Evolutionary conservation across 23 tunicate species (phyloP).

Genomic region (Diplosoma virens): DNA sequence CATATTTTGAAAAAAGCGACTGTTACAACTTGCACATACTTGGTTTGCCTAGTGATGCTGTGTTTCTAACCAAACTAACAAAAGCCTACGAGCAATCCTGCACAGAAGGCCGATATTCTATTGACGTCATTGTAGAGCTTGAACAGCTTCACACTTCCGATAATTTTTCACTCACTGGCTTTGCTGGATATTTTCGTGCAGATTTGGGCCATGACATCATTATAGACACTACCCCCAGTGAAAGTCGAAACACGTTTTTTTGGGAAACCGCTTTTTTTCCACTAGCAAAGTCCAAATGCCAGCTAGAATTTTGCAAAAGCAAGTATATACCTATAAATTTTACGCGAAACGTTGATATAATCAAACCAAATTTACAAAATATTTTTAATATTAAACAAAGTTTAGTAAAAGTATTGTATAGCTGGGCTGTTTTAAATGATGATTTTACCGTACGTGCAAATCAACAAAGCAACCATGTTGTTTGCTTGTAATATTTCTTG

Average conservation of each 20-base stretch:
- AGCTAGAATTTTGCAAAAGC: no score
- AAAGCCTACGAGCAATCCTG: constrained; percentile 24
- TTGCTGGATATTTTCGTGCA: constrained; percentile 82
- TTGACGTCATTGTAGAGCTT: not conserved
- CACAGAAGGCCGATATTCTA: not conserved
- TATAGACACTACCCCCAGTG: constrained; percentile 60
- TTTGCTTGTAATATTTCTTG: no score
- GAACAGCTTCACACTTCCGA: not conserved
- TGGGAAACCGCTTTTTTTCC: constrained; percentile 89
- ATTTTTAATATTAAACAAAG: no score
- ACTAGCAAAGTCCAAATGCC: not conserved
- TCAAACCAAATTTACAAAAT: no score
- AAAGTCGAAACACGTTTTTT: constrained; percentile 55
- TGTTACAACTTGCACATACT: constrained; percentile 31
- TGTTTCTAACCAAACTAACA: constrained; percentile 11
- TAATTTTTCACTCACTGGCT: constrained; percentile 14
- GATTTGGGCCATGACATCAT: constrained; percentile 37
- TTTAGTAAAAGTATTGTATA: no score
- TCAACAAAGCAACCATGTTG: no score
- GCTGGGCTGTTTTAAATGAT: no score
- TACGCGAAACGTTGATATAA: no score
- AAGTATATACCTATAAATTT: no score
- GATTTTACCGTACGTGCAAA: no score
- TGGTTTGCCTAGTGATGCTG: constrained; percentile 64
- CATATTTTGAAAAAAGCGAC: constrained; percentile 34